A percentile compares a stretch with the other conserved stretches of the same genome.
phyloP scores from a whole-genome alignment of 64 coral and sea anemone genomes.

The Actinia equina region DNA sequence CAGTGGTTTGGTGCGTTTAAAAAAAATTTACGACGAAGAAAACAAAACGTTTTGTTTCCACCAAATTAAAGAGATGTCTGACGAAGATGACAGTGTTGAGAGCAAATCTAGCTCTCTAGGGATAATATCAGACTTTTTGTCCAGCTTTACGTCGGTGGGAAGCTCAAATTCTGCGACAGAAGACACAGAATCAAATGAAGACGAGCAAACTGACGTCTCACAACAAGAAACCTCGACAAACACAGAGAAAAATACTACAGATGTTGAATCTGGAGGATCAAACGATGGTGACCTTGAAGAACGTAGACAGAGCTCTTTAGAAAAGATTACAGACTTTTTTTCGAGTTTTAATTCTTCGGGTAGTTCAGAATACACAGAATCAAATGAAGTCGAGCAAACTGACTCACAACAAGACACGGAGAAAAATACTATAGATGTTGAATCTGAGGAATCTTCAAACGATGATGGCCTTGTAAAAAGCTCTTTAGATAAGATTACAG shows the following conservation, averaged over 20 bases:
- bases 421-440: background rate
- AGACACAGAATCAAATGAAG: background rate
- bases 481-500: constrained; percentile 11
- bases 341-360: constrained; percentile 23
- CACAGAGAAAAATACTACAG: background rate
- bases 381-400: too few relatives aligned
- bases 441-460: background rate
- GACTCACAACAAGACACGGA: too few relatives aligned
- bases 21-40: background rate
- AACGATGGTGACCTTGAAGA: background rate
- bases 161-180: background rate
- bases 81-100: background rate
- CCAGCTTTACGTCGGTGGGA: background rate
- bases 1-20: background rate
- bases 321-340: constrained; percentile 2
- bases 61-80: background rate
- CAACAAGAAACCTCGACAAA: background rate
- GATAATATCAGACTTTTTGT: background rate
- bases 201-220: background rate
- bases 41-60: background rate
- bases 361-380: background rate
- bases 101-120: constrained; percentile 1
- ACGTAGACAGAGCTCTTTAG: constrained; percentile 6
- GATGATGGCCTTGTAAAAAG: background rate
- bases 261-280: background rate